A percentile compares a stretch with the other conserved stretches of the same genome.
These are phyloP conservation scores for Brachyhypopomus gauderio DNA, from an alignment of 2,113 vertebrate genomes.

Conservation along the genomic window DNA sequence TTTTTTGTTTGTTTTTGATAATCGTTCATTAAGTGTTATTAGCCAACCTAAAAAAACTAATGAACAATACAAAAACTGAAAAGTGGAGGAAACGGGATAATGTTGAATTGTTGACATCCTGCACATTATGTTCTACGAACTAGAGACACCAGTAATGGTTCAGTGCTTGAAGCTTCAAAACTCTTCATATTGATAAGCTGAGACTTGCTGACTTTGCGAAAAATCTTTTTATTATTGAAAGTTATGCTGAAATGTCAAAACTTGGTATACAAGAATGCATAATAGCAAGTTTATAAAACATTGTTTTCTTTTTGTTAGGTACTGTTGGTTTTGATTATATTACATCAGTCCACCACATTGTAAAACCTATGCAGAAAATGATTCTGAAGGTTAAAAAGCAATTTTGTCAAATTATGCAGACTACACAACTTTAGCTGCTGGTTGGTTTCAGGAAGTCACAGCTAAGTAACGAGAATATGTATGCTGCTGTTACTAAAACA, in stretches of 20 bases:
- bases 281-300: background rate
- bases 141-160: too few relatives aligned
- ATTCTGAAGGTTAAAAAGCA: too few relatives aligned
- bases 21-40: too few relatives aligned
- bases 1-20: slow-evolving; percentile 12
- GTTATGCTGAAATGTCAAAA: slow-evolving; percentile 6
- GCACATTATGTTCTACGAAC: too few relatives aligned
- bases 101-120: too few relatives aligned
- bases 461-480: background rate
- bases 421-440: background rate
- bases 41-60: too few relatives aligned
- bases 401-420: background rate
- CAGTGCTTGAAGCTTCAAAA: too few relatives aligned
- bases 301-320: background rate
- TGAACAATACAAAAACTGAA: too few relatives aligned
- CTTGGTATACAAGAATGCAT: background rate
- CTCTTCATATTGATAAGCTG: background rate
- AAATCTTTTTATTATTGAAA: slow-evolving; percentile 28
- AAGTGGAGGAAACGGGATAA: too few relatives aligned
- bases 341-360: background rate
- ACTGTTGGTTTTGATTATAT: background rate
- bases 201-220: slow-evolving; percentile 8
- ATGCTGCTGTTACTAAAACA: too few relatives aligned
- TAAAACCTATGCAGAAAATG: background rate
- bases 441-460: background rate